Evolutionary conservation across 2,113 vertebrate genomes (phyloP).

Genomic region (Cryptotis parvus): DNA sequence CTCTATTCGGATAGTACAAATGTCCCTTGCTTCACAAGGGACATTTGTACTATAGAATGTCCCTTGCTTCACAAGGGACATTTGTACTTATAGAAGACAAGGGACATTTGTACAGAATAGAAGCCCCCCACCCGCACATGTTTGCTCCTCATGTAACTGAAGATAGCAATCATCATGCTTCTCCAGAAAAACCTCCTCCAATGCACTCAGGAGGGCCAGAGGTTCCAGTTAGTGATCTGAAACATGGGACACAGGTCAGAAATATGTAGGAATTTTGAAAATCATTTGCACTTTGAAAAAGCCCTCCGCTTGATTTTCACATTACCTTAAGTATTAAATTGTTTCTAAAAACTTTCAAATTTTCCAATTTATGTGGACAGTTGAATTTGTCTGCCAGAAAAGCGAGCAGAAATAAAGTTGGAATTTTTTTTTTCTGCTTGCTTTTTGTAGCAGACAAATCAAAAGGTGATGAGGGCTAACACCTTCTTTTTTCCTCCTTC

Average conservation of each 20-base stretch:
- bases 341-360: constrained; percentile 2
- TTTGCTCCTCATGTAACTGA: neutral
- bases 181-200: neutral
- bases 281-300: constrained; percentile 5
- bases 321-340: neutral
- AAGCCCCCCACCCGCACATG: neutral
- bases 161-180: neutral
- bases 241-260: neutral
- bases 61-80: too few relatives aligned
- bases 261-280: neutral
- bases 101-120: neutral
- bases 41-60: too few relatives aligned
- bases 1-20: neutral
- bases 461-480: neutral
- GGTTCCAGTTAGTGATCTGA: neutral
- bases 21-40: neutral
- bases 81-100: too few relatives aligned
- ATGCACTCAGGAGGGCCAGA: neutral
- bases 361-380: neutral
- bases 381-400: neutral
- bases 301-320: neutral
- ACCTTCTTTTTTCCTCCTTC: neutral
- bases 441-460: neutral
- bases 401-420: too few relatives aligned
- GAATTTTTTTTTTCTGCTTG: neutral